Evolutionary conservation across 2,797 vertebrate genomes (phyloP), one percentile per base, ranked within the genome.

Genomic region (Arnoldichthys spilopterus): DNA sequence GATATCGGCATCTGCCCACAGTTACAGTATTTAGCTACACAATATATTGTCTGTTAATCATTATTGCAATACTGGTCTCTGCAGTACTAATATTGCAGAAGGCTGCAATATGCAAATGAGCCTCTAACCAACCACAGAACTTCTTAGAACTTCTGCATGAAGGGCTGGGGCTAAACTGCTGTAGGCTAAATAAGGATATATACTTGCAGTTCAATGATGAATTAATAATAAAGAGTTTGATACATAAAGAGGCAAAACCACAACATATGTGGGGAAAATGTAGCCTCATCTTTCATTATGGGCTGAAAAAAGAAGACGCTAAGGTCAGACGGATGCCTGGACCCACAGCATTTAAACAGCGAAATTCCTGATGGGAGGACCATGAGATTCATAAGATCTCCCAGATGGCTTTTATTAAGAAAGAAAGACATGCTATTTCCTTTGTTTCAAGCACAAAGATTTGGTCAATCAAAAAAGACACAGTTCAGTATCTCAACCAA

Each of bases 331-430:
- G 69, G 37, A 78, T 61, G 49, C 37, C 28, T 49, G 54, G 20
- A 67, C 20, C 37, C n/a, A 6, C 43, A 32, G 26, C 26, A 59
- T 49, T 64, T 79, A 73, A 67, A 58, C 49, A 26, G 24, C 40
- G 47, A 72, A 66, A 18, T 18, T 67, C 77, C 61, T 37, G 47
- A 74, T 53, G 62, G 37, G 53, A 79, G 63, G 71, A 79, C 72
- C 73, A 67, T 13, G 74, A 69, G 74, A 73, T 83, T 83, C 81
- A 82, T 86, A 76, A 85, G 83, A 86, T 81, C 80, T 77, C 67
- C 43, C 83, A 78, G 86, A 90, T 88, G 86, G 82, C 84, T 84
- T 86, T 89, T 87, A 72, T 79, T 69, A 72, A 32, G 68, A 70
- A 58, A 20, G 67, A 70, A 75, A 51, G 12, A 22, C 53, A 22